Base-by-base conservation (phyloP, 2,888 invertebrate genomes). In the Pseudoips prasinana region DNA sequence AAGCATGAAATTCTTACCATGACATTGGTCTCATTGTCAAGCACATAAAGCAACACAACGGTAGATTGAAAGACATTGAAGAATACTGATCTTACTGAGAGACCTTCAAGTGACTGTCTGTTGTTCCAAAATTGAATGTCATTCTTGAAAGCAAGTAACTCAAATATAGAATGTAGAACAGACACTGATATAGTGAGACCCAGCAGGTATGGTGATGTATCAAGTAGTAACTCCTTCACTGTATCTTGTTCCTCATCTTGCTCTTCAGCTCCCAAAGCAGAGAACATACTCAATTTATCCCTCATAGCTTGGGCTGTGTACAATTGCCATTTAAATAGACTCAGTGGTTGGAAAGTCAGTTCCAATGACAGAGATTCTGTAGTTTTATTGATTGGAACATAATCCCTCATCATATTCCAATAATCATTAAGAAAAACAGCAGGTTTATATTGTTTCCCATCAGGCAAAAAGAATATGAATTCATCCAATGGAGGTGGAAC, bases 71-170 rank as follows among this genome's bases (percentile, higher is more conserved):
- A 98, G 3, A 99, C 98, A 65, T 96, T 97, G 86, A 99, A 99
- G 81, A 99, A 98, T 14, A 99, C 98, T 0, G 97, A 98, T 50
- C 99, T 92, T 2, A 99, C 99, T 0, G 99, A 99, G 22, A 99
- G 90, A 6, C 99, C 99, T 85, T 99, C 99, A 25, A 99, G 88
- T 0, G 98, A 97, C 73, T 98, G 97, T 8, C 98, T 92, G 66
- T 98, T 98, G 63, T 98, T 97, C 99, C 99, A 99, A 77, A 99
- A 99, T 80, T 99, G 99, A 65, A 99, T 99, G 78, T 99, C 99
- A 88, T 99, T 99, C 89, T 99, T 99, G 80, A 99, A 99, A 24
- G 99, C 99, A 34, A 99, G 90, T 55, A 99, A 92, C 80, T 99
- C 99, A 89, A 99, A 99, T 45, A 99, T 93, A 37, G 98, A 98